phyloP scores from a whole-genome alignment of 1,140 invertebrate species.

The Nasonia vitripennis region DNA sequence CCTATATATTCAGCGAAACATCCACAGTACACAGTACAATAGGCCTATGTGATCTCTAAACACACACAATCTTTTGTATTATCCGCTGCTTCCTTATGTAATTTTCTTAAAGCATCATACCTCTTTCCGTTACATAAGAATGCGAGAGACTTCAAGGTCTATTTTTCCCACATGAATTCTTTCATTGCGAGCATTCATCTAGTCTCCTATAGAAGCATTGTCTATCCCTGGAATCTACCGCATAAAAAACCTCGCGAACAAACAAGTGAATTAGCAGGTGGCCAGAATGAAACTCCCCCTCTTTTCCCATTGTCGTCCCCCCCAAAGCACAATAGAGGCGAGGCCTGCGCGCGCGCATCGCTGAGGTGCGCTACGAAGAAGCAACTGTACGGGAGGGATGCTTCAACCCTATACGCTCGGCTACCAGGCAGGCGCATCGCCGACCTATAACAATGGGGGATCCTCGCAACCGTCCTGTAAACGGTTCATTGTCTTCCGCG shows the following conservation, averaged over 20 bases:
- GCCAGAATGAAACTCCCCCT: not conserved
- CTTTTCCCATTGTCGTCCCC: constrained; percentile 14
- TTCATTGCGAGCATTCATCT: not conserved
- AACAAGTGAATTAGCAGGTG: not conserved
- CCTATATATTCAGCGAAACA: no score
- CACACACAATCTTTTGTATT: not conserved
- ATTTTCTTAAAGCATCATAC: not conserved
- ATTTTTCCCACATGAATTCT: constrained; percentile 29
- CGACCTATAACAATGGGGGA: constrained; percentile 70
- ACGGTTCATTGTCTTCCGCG: constrained; percentile 70
- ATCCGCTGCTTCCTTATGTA: not conserved
- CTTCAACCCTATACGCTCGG: constrained; percentile 51
- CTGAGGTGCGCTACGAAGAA: not conserved
- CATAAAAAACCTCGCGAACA: not conserved
- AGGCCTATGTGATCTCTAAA: not conserved
- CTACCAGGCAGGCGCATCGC: constrained; percentile 73
- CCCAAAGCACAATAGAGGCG: constrained; percentile 44
- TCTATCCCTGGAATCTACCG: not conserved
- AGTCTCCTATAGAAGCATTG: not conserved
- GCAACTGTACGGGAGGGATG: constrained; percentile 41
- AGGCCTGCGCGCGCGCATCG: constrained; percentile 15
- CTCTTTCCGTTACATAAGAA: not conserved
- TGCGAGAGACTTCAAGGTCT: not conserved
- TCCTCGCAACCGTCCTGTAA: constrained; percentile 30
- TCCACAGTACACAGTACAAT: no score